Evolutionary conservation across 1,140 invertebrate genomes (phyloP).

Genomic region (Heterodera carotae): DNA sequence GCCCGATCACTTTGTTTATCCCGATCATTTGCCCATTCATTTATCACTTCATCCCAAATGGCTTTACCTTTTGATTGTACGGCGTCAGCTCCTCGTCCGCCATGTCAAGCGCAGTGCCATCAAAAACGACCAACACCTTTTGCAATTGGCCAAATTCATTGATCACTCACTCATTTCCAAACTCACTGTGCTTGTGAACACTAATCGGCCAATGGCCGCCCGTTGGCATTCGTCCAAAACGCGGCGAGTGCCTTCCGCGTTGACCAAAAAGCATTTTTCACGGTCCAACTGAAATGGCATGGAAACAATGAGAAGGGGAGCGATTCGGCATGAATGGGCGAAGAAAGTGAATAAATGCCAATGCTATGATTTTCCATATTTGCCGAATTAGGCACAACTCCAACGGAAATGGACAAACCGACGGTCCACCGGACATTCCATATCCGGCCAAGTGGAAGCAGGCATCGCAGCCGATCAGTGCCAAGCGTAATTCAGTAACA

Average conservation of each 20-base stretch:
- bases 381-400: constrained; percentile 7
- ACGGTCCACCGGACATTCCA: constrained; percentile 49
- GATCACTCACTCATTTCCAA: not conserved
- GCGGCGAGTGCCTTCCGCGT: constrained; percentile 42
- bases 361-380: too few species aligned
- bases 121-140: constrained; percentile 38
- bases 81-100: constrained; percentile 43
- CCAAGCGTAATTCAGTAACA: constrained; percentile 27
- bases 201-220: constrained; percentile 35
- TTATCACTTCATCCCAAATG: constrained; percentile 22
- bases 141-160: constrained; percentile 2
- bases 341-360: too few species aligned
- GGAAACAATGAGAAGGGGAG: constrained; percentile 6
- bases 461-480: constrained; percentile 46
- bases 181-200: constrained; percentile 48
- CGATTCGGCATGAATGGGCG: not conserved
- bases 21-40: too few species aligned
- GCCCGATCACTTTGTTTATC: not conserved
- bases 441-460: constrained; percentile 54
- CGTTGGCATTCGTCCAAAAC: constrained; percentile 36
- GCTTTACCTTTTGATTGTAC: constrained; percentile 24
- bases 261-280: constrained; percentile 35
- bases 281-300: constrained; percentile 41
- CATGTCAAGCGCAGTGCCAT: constrained; percentile 41
- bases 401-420: constrained; percentile 33